These are phyloP conservation scores for Belgica antarctica DNA, from an alignment of 2,888 invertebrate genomes.

Conservation along the genomic window DNA sequence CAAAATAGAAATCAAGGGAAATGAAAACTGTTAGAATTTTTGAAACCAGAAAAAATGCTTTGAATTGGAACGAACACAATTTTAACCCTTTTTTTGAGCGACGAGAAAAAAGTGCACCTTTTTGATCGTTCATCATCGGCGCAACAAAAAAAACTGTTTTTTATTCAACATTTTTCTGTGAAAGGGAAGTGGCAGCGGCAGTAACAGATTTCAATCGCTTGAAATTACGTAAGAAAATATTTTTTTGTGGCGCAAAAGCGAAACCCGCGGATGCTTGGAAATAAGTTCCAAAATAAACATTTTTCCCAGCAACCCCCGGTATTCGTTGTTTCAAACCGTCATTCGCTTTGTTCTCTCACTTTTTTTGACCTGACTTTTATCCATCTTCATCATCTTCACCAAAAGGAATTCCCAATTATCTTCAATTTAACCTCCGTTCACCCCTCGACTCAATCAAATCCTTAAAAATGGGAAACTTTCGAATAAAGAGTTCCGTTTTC, in stretches of 20 bases:
- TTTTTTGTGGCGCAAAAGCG: constrained; percentile 2
- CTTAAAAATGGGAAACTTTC: constrained; percentile 2
- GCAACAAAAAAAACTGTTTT: neutral
- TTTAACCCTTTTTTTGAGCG: constrained; percentile 37
- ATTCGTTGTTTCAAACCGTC: neutral
- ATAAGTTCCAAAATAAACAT: constrained; percentile 14
- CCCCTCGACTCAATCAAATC: constrained; percentile 35
- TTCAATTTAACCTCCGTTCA: constrained; percentile 37
- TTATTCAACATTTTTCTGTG: constrained; percentile 21
- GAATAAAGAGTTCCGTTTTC: neutral
- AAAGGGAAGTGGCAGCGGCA: neutral
- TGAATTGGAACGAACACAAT: constrained; percentile 10
- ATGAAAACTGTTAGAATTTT: constrained; percentile 20
- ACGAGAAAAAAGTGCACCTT: constrained; percentile 31
- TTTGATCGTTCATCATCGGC: neutral
- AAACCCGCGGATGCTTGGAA: constrained; percentile 27
- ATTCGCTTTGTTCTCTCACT: neutral
- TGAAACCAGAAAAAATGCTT: constrained; percentile 4
- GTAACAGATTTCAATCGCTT: constrained; percentile 20
- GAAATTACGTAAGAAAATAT: constrained; percentile 23
- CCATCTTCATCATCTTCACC: neutral
- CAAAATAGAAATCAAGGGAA: constrained; percentile 26
- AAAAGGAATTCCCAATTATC: constrained; percentile 24
- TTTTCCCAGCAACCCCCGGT: constrained; percentile 1
- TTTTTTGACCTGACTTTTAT: constrained; percentile 42